Conservation (phyloP, 1,140 invertebrate genomes). For the Patella vulgata region DNA sequence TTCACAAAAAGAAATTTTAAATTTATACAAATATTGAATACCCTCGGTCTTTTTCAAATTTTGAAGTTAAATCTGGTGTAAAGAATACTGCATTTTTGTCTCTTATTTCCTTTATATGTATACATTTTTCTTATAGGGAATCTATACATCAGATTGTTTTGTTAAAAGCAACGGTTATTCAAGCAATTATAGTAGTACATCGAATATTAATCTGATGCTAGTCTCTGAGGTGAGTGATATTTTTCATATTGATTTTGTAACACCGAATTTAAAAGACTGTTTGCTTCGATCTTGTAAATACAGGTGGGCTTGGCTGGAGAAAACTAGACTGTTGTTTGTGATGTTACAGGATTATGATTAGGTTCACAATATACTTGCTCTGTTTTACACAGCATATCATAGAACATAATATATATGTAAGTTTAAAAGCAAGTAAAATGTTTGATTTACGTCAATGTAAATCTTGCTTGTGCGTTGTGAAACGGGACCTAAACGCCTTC, state of each 20-base stretch:
- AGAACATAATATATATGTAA: too few relatives aligned
- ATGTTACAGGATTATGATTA: not conserved
- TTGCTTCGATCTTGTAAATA: not conserved
- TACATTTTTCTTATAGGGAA: constrained; percentile 58
- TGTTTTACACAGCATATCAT: too few relatives aligned
- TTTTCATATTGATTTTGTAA: constrained; percentile 1
- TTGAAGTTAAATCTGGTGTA: too few relatives aligned
- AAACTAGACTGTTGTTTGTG: not conserved
- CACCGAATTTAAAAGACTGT: not conserved
- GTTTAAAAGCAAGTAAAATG: too few relatives aligned
- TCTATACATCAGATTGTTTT: constrained; percentile 67
- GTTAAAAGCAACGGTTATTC: constrained; percentile 61
- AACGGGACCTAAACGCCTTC: too few relatives aligned
- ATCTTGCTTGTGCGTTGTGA: too few relatives aligned
- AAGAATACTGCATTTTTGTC: too few relatives aligned
- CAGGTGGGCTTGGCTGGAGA: not conserved
- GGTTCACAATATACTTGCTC: not conserved
- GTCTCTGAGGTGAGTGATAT: constrained; percentile 58
- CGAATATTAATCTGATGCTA: constrained; percentile 43
- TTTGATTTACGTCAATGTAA: too few relatives aligned
- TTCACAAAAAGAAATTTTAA: too few relatives aligned
- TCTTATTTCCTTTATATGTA: too few relatives aligned
- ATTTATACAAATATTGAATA: too few relatives aligned
- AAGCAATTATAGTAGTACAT: constrained; percentile 35
- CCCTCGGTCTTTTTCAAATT: too few relatives aligned